phyloP scores from a whole-genome alignment of 2,888 invertebrate genomes.

The Hyposoter didymator region DNA sequence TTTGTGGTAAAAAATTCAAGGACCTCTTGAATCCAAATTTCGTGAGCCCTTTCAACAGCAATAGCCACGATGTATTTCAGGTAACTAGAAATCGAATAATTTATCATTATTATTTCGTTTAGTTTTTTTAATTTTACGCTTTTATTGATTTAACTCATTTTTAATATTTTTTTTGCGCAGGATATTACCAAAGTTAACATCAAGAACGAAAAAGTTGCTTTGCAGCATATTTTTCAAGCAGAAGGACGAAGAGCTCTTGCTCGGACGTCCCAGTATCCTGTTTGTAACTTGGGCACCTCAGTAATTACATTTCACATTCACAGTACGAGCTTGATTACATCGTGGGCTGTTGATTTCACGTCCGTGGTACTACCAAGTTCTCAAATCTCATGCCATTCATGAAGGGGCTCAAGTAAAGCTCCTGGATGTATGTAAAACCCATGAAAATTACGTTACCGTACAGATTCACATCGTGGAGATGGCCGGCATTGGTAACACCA shows the following conservation, averaged over 20 bases:
- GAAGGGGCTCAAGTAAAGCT: no score
- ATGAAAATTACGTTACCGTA: neutral
- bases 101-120: neutral
- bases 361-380: conserved; percentile 76
- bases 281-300: conserved; percentile 81
- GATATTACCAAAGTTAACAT: conserved; percentile 75
- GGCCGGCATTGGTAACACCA: conserved; percentile 82
- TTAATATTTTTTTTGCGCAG: conserved; percentile 57
- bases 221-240: conserved; percentile 81
- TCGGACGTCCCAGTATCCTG: conserved; percentile 75
- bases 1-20: conserved; percentile 77
- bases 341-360: conserved; percentile 71
- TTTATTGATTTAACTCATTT: neutral
- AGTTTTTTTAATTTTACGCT: neutral
- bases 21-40: conserved; percentile 79
- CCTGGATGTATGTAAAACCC: neutral
- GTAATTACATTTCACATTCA: conserved; percentile 82
- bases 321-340: conserved; percentile 71
- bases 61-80: conserved; percentile 72
- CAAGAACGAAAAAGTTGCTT: conserved; percentile 76
- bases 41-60: conserved; percentile 69
- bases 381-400: neutral
- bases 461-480: conserved; percentile 84
- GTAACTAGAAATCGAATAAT: conserved; percentile 53
- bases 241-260: conserved; percentile 81